Percentiles rank a stretch among this genome's conserved stretches.
phyloP scores from a whole-genome alignment of 1,140 invertebrate species.

The Asbolus verrucosus region DNA sequence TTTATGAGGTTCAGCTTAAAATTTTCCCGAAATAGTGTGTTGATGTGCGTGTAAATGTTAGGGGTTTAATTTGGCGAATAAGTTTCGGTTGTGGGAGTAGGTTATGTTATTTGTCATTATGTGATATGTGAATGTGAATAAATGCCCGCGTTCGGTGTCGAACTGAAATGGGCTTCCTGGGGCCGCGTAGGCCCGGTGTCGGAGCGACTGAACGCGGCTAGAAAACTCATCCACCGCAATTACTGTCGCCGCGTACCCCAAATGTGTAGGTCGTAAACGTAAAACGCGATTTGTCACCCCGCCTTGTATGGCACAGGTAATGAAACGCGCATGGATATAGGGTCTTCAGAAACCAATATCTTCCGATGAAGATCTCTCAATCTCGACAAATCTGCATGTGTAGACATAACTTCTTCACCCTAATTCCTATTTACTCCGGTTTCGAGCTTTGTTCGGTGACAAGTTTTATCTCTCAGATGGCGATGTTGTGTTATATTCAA shows the following conservation, averaged over 20 bases:
- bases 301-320: conserved; percentile 44
- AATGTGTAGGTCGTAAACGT: conserved; percentile 46
- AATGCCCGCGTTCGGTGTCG: neutral
- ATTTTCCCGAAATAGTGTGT: neutral
- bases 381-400: conserved; percentile 46
- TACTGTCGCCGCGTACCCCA: conserved; percentile 48
- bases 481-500: conserved; percentile 57
- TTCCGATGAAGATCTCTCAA: conserved; percentile 49
- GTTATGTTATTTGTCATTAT: conserved; percentile 26
- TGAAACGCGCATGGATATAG: conserved; percentile 48
- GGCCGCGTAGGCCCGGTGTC: conserved; percentile 22
- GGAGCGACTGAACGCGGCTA: conserved; percentile 11
- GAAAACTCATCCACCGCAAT: conserved; percentile 44
- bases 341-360: conserved; percentile 45
- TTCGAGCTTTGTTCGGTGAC: conserved; percentile 56
- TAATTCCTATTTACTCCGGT: conserved; percentile 52
- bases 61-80: conserved; percentile 4
- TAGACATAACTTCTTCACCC: conserved; percentile 49
- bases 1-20: neutral
- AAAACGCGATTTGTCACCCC: conserved; percentile 45
- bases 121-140: conserved; percentile 31
- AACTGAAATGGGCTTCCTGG: conserved; percentile 19
- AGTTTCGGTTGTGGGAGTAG: conserved; percentile 9
- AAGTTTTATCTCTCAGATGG: conserved; percentile 58
- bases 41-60: neutral